Conservation (phyloP, 2,888 invertebrate genomes). For the Julus scandinavius region DNA sequence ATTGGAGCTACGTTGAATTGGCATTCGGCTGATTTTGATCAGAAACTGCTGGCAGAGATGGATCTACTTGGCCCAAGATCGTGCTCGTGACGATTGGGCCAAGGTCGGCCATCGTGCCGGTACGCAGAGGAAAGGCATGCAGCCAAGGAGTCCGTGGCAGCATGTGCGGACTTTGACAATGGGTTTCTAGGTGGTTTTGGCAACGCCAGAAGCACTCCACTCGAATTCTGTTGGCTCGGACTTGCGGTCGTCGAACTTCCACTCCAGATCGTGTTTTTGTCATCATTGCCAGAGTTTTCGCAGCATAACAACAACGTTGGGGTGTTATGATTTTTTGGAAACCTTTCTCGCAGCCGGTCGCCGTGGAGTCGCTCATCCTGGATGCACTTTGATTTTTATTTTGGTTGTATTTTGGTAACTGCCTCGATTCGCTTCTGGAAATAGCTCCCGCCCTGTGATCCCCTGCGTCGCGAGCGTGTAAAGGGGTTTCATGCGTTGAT, state of each 20-base stretch:
- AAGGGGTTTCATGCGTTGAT: conserved; percentile 11
- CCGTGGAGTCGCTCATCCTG: not conserved
- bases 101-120: not conserved
- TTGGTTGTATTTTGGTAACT: not conserved
- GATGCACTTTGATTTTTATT: not conserved
- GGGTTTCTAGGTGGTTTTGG: conserved; percentile 30
- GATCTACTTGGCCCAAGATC: conserved; percentile 35
- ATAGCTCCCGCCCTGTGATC: not conserved
- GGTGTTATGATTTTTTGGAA: conserved; percentile 30
- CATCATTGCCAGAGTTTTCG: conserved; percentile 17
- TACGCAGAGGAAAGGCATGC: not conserved
- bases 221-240: conserved; percentile 7
- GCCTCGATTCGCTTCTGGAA: conserved; percentile 23
- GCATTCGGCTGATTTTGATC: conserved; percentile 23
- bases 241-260: conserved; percentile 6
- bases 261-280: not conserved
- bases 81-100: not conserved
- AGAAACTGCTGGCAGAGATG: not conserved
- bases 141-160: not conserved
- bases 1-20: not conserved
- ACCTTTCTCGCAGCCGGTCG: not conserved
- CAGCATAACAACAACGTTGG: not conserved
- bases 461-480: not conserved
- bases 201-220: not conserved
- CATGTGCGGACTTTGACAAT: conserved; percentile 9